Conservation (phyloP, 2,888 invertebrate species). For the Lymantria dispar region DNA sequence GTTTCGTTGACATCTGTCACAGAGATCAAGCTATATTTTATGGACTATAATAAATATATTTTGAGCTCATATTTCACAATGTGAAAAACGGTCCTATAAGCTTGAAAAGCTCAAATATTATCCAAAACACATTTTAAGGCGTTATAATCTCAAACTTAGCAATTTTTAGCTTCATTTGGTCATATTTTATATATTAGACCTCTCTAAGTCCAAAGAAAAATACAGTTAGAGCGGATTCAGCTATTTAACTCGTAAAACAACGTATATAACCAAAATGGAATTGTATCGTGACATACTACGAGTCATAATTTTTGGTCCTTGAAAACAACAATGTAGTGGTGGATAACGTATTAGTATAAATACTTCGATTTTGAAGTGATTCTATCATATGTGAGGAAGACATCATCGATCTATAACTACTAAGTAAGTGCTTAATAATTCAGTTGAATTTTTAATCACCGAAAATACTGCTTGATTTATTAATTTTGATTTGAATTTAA, state of each 20-base stretch:
- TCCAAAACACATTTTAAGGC: too few relatives aligned
- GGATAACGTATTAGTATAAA: background rate
- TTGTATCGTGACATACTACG: background rate
- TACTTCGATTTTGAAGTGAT: background rate
- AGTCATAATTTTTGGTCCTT: conserved; percentile 1
- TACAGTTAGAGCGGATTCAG: too few relatives aligned
- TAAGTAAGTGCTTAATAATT: background rate
- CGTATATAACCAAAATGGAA: background rate
- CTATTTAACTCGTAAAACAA: background rate
- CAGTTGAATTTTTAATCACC: background rate
- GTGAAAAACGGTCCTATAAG: too few relatives aligned
- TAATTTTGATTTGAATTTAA: background rate
- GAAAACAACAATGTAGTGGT: background rate
- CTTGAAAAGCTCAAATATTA: too few relatives aligned
- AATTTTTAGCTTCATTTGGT: too few relatives aligned
- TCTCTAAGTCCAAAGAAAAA: too few relatives aligned
- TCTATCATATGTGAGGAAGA: background rate
- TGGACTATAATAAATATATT: too few relatives aligned
- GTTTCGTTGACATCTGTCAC: too few relatives aligned
- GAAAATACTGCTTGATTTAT: background rate
- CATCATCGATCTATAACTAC: background rate
- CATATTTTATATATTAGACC: too few relatives aligned
- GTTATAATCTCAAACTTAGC: too few relatives aligned
- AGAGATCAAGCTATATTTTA: too few relatives aligned
- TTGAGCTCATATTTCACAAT: too few relatives aligned